Evolutionary conservation across 2,113 vertebrate genomes (phyloP), one percentile per base, ranked within the genome.

Genomic region (Sprattus sprattus): DNA sequence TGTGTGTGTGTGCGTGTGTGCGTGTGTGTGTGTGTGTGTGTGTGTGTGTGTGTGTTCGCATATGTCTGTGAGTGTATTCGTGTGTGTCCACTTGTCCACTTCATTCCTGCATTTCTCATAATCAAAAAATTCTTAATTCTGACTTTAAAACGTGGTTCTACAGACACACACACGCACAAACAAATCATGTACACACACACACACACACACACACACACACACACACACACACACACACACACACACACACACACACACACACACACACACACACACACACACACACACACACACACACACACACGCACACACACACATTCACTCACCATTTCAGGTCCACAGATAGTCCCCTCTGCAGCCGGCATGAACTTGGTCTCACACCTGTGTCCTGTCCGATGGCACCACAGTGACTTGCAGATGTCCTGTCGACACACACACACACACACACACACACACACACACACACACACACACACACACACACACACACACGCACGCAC

Each of bases 301-400:
- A 71, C 64, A 25, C 22, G 39, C 46, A 81, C 47, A 20, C 28
- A 82, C 83, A 83, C 15, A 22, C 6, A 6, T 6, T 85, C 91
- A 89, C 96, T 96, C 93, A 99, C 98, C 98, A 97, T 99, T 93
- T 97, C 97, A 52, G 94, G 91, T 81, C 98, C 98, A 91, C 98
- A 99, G 82, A 90, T 88, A 83, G 98, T 99, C 9, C 98, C 98
- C 92, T 99, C 98, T 0, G 98, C 98, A 57, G 98, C 98, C 0
- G 98, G 98, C 98, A 99, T 99, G 90, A 99, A 99, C 95, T 99
- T 99, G 80, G 98, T 99, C 92, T 99, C 98, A 75, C 98, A 99
- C 46, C 98, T 96, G 50, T 99, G 98, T 6, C 98, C 97, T 78
- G 94, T 92, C 90, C 96, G 96, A 89, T 99, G 97, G 92, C 98